Evolutionary conservation across 2,888 invertebrate species (phyloP), one percentile per base, ranked within the genome.

Genomic region (Torymus aiolomorphi): DNA sequence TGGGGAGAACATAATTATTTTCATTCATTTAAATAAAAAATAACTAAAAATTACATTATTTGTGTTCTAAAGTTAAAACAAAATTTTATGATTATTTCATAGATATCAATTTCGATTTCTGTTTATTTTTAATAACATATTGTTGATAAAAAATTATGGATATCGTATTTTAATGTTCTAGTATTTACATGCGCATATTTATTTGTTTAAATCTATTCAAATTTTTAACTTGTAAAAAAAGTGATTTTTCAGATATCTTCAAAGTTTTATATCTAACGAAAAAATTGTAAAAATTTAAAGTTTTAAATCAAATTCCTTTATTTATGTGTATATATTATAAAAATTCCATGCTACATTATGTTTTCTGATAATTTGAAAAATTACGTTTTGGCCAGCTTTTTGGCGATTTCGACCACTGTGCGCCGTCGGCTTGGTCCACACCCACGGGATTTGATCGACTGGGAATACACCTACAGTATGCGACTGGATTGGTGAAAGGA

Each of bases 1-100:
- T 56, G 5, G 5, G 56, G 5, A 5, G 56, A 56, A 56, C 56
- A 56, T 56, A 56, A 56, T 3, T 56, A 56, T 56, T 56, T 56
- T 56, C n/a, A 56, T 5, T 56, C 56, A 56, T 56, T 56, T 56
- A 56, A 56, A 56, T n/a, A n/a, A n/a, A 56, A 56, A 56, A 56
- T 14, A 56, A 56, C 56, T 56, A 56, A 56, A 56, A 56, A 14
- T 56, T 56, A 56, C 56, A 13, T 13, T 56, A 56, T 56, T 56
- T 5, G 5, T 56, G 56, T 13, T n/a, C 3, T 13, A 56, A 56
- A 56, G 5, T 56, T 56, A 3, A 56, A 56, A 56, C 10, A 56
- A 11, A 5, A 56, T 56, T 56, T 56, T 56, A 56, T 11, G 56
- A 56, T 56, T 56, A 13, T 56, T 56, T 13, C 56, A 56, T 56